Base-by-base conservation (phyloP, 2,797 vertebrate species). In the Thripadectes ignobilis region DNA sequence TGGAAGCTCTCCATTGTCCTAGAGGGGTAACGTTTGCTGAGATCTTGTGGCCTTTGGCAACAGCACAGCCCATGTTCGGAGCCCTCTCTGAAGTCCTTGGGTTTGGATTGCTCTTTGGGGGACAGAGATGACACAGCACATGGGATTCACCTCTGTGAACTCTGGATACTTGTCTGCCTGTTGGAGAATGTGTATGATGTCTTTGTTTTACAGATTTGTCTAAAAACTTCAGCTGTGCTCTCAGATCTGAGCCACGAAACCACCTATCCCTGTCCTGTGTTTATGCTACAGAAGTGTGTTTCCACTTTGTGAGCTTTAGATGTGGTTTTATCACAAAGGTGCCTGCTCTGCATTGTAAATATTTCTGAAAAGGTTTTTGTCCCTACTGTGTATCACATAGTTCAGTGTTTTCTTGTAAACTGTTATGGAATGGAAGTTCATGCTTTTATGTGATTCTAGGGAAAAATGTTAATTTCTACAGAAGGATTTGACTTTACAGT, bases 41-140 rank as follows among this genome's bases (percentile, higher is more conserved):
- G 20, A 30, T 36, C 6, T 29, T 41, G 36, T 58, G 43, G 22
- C 29, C 34, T 79, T 39, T 52, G 63, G 26, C 21, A 62, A n/a
- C 24, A 21, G n/a, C 51, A 54, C 14, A 52, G 23, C 17, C 36
- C 1, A 0, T 0, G 0, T 58, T 27, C 17, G 13, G n/a, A 83
- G 52, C n/a, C 26, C 3, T 27, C 14, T 67, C 21, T 62, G 4
- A 86, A 86, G 29, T 29, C 27, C 22, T 45, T 65, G 41, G 9
- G 0, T 82, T 81, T 27, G 49, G 7, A 23, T 59, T 0, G 1
- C 14, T 46, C 22, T 81, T 58, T 23, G 38, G 41, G 26, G 49
- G 26, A 30, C 11, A 65, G 34, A 81, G 49, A 26, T 27, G 14
- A 43, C 22, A 5, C 9, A 24, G 39, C 39, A 26, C 4, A 4